phyloP scores from a whole-genome alignment of 2,888 invertebrate genomes.

The Cryptus viduatorius region DNA sequence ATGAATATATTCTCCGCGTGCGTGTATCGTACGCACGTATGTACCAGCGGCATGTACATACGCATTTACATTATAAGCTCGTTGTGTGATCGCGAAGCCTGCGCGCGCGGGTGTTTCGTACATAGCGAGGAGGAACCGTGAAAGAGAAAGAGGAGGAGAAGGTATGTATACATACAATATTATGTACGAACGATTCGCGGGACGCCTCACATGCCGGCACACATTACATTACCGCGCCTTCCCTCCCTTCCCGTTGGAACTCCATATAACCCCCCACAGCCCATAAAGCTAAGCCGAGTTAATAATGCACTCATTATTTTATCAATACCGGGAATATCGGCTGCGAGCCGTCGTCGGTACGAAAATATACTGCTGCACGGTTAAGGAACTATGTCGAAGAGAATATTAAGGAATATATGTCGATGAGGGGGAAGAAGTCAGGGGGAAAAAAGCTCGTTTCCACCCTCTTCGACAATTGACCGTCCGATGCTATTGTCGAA shows the following conservation, averaged over 20 bases:
- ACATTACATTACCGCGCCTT: conserved; percentile 74
- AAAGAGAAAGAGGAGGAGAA: not conserved
- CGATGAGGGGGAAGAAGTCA: too few species aligned
- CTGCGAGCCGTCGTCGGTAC: conserved; percentile 14
- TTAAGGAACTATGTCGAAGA: not conserved
- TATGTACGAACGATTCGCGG: conserved; percentile 52
- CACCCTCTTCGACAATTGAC: conserved; percentile 3
- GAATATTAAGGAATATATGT: conserved; percentile 9
- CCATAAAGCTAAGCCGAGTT: conserved; percentile 73
- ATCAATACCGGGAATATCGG: conserved; percentile 78
- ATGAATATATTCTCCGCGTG: not conserved
- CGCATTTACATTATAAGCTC: not conserved
- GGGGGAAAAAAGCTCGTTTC: conserved; percentile 12
- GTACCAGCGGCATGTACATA: conserved; percentile 4
- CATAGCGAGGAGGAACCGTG: not conserved
- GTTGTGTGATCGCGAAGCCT: not conserved
- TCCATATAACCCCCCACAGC: conserved; percentile 41
- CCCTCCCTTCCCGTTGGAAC: conserved; percentile 38
- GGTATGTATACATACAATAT: not conserved
- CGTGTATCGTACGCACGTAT: not conserved
- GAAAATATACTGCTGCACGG: conserved; percentile 13
- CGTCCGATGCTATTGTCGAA: not conserved
- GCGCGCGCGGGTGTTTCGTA: not conserved
- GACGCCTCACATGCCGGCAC: conserved; percentile 79
- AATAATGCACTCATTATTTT: conserved; percentile 83